Conservation (phyloP, 1,140 invertebrate species). For the Sesamia nonagrioides region DNA sequence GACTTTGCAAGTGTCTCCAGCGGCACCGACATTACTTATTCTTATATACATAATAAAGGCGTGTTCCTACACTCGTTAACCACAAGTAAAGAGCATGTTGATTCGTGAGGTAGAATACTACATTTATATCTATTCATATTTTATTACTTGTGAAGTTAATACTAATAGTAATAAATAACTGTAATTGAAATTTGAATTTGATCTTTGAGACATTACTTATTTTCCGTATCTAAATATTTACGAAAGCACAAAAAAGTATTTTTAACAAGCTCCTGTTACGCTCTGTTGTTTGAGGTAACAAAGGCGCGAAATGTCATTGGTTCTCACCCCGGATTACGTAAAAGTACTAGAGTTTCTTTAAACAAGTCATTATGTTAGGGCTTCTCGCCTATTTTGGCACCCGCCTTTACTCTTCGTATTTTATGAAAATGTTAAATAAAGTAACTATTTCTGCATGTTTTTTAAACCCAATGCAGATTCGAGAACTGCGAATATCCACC, state of each 20-base stretch:
- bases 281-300: slow-evolving; percentile 6
- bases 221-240: background rate
- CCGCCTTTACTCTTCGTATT: background rate
- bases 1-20: too few species aligned
- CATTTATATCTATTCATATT: too few species aligned
- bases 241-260: background rate
- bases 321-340: slow-evolving; percentile 12
- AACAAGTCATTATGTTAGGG: slow-evolving; percentile 24
- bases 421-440: slow-evolving; percentile 4
- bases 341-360: slow-evolving; percentile 21
- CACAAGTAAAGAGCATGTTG: too few species aligned
- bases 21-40: too few species aligned
- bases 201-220: too few species aligned
- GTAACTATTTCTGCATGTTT: background rate
- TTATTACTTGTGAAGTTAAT: too few species aligned
- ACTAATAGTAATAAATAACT: too few species aligned
- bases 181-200: too few species aligned
- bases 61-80: too few species aligned
- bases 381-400: slow-evolving; percentile 22
- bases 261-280: background rate
- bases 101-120: too few species aligned
- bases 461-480: background rate
- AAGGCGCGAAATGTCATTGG: background rate
- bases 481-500: too few species aligned
- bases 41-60: too few species aligned